phyloP scores from a whole-genome alignment of 2,113 vertebrate species.

The Eulemur rufifrons region DNA sequence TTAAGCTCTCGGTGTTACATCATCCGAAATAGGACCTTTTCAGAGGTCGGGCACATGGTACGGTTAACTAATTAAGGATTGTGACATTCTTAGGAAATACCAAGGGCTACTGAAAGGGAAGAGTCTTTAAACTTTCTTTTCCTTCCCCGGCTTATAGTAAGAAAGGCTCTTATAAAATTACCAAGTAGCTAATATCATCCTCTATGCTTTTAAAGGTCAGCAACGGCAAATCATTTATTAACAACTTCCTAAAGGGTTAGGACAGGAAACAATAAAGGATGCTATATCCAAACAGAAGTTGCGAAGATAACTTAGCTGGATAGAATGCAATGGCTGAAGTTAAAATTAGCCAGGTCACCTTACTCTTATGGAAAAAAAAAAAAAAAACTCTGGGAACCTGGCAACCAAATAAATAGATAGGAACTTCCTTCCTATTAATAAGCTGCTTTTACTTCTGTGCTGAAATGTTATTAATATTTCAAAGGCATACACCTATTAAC shows the following conservation, averaged over 20 bases:
- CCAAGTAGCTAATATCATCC: not conserved
- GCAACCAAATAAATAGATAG: constrained; percentile 78
- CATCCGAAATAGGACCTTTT: constrained; percentile 42
- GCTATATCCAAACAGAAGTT: constrained; percentile 46
- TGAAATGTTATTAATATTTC: constrained; percentile 46
- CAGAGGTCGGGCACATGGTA: not conserved
- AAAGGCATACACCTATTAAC: not conserved
- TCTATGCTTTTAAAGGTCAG: constrained; percentile 53
- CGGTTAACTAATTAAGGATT: constrained; percentile 58
- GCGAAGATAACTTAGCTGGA: constrained; percentile 54
- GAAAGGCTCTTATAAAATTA: constrained; percentile 43
- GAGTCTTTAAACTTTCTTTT: constrained; percentile 53
- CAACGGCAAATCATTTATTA: constrained; percentile 37
- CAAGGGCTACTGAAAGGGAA: constrained; percentile 56
- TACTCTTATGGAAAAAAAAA: constrained; percentile 56
- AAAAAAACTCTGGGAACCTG: constrained; percentile 61
- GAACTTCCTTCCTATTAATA: constrained; percentile 67
- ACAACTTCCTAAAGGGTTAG: constrained; percentile 64
- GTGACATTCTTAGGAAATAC: constrained; percentile 56
- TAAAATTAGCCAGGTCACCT: constrained; percentile 80
- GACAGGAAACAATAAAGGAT: constrained; percentile 76
- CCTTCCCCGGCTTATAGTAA: not conserved
- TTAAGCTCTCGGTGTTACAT: constrained; percentile 52
- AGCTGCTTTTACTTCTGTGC: constrained; percentile 51
- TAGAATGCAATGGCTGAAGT: constrained; percentile 59